Base-by-base conservation (phyloP, 2,113 vertebrate genomes). In the Oryzias woworae region DNA sequence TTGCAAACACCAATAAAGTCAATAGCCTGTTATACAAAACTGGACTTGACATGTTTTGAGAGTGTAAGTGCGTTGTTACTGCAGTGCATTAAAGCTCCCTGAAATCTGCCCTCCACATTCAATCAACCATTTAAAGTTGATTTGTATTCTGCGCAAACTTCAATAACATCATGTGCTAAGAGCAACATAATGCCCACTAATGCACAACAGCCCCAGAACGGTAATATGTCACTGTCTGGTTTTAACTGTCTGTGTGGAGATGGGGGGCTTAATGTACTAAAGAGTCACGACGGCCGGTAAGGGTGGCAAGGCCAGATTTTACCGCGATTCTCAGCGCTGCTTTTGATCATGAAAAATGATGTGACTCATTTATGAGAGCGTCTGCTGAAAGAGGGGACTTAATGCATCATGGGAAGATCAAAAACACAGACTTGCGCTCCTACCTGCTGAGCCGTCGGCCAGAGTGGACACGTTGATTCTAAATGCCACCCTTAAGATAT, bases 331-430 rank as follows among this genome's bases (percentile, higher is more conserved):
- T 71, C 53, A 64, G 71, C 69, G 67, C 66, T 24, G 68, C 70
- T 73, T 53, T 68, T 65, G 59, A 13, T 49, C 56, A 49, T 65
- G 61, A 78, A 77, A 84, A 74, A 81, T 72, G 62, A 75, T 53
- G 69, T 58, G 72, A 73, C 54, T 82, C 76, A 82, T 84, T 56
- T 59, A 52, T 67, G 70, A 81, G 66, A 52, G 69, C 62, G 58
- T 82, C 73, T 54, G 59, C 74, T 73, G 73, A 81, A 76, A 83
- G 77, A 80, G 66, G 18, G 5, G 73, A 71, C 66, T 78, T 86
- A 90, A 92, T 88, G 86, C 82, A 90, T 51, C 68, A 78, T 44
- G 31, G 64, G 66, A 41, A 50, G 80, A 82, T 78, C 66, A 84
- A 76, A 85, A 84, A 84, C 73, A 83, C 80, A 83, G 81, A 76